phyloP scores from a whole-genome alignment of 2,113 vertebrate species.

The Nycticorax nycticorax region DNA sequence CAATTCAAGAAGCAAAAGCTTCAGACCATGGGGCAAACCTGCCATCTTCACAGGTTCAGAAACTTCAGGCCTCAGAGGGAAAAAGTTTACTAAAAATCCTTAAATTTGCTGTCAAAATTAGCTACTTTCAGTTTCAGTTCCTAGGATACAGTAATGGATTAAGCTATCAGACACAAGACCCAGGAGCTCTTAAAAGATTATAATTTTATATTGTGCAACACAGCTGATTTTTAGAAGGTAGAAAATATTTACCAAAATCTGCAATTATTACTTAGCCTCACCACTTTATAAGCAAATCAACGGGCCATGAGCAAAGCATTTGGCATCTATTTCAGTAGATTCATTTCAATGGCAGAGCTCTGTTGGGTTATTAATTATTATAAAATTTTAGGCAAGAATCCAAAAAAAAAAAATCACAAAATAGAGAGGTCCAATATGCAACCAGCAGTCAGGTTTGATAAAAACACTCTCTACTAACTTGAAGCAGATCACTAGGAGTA shows the following conservation, averaged over 20 bases:
- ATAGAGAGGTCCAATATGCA: not conserved
- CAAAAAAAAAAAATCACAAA: not conserved
- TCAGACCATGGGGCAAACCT: not conserved
- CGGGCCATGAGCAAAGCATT: not conserved
- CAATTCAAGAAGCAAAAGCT: not conserved
- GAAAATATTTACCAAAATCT: not conserved
- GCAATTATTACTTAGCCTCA: not conserved
- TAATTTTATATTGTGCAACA: not conserved
- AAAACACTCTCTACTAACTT: not conserved
- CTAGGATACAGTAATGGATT: not conserved
- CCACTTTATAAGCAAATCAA: not conserved
- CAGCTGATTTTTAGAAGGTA: not conserved
- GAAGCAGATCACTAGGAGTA: not conserved
- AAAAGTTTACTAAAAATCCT: not conserved
- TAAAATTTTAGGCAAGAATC: not conserved
- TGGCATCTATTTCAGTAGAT: not conserved
- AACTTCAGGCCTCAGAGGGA: not conserved
- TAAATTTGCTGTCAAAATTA: not conserved
- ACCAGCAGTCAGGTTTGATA: not conserved
- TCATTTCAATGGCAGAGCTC: not conserved
- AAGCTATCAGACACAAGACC: accelerated
- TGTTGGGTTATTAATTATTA: not conserved
- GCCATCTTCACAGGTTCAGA: not conserved
- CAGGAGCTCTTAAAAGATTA: not conserved
- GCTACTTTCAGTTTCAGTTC: not conserved